Conservation (phyloP, 2,797 vertebrate species). For the Furcifer pardalis region DNA sequence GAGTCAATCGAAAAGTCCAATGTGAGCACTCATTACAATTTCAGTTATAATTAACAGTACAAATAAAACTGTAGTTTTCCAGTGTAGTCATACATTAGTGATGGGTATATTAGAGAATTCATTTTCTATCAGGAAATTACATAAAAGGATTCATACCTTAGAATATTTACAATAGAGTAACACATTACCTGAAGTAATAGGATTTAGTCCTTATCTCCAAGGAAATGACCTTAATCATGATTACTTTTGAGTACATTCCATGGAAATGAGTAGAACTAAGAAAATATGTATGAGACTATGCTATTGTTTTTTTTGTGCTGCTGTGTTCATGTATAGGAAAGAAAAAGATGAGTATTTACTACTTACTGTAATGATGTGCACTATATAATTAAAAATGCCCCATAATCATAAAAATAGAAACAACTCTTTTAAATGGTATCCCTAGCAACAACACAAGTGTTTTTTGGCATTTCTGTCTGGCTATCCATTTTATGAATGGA, state of each 20-base stretch:
- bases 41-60: too few relatives aligned
- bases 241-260: neutral
- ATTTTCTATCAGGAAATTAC: neutral
- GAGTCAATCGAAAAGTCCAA: too few relatives aligned
- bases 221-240: neutral
- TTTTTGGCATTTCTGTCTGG: neutral
- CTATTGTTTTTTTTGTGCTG: neutral
- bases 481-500: neutral
- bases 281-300: neutral
- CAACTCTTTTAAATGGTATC: neutral
- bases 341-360: slow-evolving; percentile 1
- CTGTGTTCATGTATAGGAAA: neutral
- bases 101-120: neutral
- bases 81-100: too few relatives aligned
- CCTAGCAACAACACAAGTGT: neutral
- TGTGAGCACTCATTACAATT: too few relatives aligned
- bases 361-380: neutral
- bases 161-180: neutral
- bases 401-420: neutral
- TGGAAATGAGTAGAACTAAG: neutral
- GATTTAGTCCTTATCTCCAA: neutral
- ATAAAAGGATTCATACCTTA: neutral
- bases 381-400: slow-evolving; percentile 9
- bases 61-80: too few relatives aligned
- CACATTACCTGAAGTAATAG: neutral